These are phyloP conservation scores for Metaphire vulgaris DNA, from an alignment of 1,140 invertebrate genomes.

Conservation along the genomic window DNA sequence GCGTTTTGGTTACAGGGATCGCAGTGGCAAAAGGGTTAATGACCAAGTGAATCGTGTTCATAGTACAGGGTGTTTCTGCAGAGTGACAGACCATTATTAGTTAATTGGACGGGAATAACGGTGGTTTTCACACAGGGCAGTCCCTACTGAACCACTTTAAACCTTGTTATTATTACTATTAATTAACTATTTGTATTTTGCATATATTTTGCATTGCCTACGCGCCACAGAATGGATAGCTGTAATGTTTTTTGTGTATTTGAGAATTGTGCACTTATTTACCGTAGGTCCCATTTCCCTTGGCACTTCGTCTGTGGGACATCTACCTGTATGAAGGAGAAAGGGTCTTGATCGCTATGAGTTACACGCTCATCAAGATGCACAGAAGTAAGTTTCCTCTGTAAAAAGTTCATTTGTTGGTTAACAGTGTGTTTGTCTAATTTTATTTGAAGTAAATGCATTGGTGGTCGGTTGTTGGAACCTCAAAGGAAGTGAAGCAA, in stretches of 20 bases:
- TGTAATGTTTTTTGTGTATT: neutral
- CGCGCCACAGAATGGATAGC: neutral
- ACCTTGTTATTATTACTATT: neutral
- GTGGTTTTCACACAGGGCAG: neutral
- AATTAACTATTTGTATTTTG: neutral
- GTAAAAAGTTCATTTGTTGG: neutral
- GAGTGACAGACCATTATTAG: neutral
- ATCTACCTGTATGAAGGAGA: constrained; percentile 94
- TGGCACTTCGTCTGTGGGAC: constrained; percentile 94
- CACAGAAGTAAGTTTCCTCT: constrained; percentile 62
- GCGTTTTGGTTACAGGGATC: neutral
- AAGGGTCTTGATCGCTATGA: constrained; percentile 86
- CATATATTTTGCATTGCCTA: neutral
- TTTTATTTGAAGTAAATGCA: neutral
- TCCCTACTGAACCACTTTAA: neutral
- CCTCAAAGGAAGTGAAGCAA: neutral
- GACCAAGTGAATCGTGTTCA: neutral
- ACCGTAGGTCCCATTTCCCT: constrained; percentile 80
- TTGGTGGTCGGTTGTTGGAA: neutral
- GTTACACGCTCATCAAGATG: constrained; percentile 90
- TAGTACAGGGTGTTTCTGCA: neutral
- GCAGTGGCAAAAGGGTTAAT: neutral
- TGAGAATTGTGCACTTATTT: constrained; percentile 1
- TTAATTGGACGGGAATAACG: neutral
- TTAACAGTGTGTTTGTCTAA: neutral